phyloP scores from a whole-genome alignment of 2,113 vertebrate genomes.

The Thunnus maccoyii region DNA sequence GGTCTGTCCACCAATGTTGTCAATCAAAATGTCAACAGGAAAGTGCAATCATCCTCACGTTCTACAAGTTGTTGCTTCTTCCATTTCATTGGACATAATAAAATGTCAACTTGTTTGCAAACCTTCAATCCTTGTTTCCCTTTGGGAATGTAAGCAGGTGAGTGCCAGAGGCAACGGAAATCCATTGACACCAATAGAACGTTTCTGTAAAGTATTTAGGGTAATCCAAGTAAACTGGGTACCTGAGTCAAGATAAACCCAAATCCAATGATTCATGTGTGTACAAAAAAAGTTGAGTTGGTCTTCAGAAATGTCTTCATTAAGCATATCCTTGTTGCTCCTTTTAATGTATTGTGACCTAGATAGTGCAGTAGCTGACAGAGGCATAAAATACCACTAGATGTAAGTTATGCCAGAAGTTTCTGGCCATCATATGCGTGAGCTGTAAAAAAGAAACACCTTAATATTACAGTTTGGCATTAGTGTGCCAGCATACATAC shows the following conservation, averaged over 20 bases:
- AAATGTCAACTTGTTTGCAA: slow-evolving; percentile 19
- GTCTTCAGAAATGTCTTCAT: slow-evolving; percentile 26
- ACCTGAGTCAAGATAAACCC: slow-evolving; percentile 1
- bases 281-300: neutral
- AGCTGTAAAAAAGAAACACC: slow-evolving; percentile 36
- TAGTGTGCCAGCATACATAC: slow-evolving; percentile 86
- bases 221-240: slow-evolving; percentile 8
- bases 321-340: neutral
- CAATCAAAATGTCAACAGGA: slow-evolving; percentile 17
- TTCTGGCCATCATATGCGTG: slow-evolving; percentile 34
- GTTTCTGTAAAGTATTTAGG: slow-evolving; percentile 10
- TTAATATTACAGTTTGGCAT: slow-evolving; percentile 32
- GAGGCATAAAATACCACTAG: slow-evolving; percentile 36
- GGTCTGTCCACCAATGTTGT: slow-evolving; percentile 27
- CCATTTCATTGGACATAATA: slow-evolving; percentile 7
- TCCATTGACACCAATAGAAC: slow-evolving; percentile 9
- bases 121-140: slow-evolving; percentile 24
- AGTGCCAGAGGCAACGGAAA: slow-evolving; percentile 36
- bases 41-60: slow-evolving; percentile 1
- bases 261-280: neutral
- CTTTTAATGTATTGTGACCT: slow-evolving; percentile 6
- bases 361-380: slow-evolving; percentile 4
- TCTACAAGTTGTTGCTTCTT: slow-evolving; percentile 13
- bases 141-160: neutral
- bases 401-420: slow-evolving; percentile 26